Conservation (phyloP, 2,113 vertebrate genomes). For the Myotis yumanensis region DNA sequence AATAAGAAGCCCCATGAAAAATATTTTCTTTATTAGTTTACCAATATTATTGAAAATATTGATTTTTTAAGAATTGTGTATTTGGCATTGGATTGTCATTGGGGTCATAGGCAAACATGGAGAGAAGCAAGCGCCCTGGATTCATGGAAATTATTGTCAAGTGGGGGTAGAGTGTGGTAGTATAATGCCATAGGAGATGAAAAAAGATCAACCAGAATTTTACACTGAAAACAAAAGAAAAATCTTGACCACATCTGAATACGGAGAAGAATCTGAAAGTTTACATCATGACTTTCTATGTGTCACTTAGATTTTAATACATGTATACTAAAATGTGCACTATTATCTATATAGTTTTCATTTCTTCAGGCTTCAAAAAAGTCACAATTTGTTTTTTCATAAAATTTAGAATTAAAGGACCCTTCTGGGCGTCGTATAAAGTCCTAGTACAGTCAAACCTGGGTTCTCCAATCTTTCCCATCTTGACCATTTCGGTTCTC, state of each 20-base stretch:
- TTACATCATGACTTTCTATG: background rate
- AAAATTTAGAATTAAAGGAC: background rate
- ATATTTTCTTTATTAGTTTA: background rate
- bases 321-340: background rate
- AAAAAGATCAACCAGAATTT: background rate
- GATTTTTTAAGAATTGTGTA: background rate
- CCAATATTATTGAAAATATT: background rate
- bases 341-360: background rate
- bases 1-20: background rate
- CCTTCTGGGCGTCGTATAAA: background rate
- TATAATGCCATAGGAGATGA: background rate
- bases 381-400: background rate
- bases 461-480: too few species aligned
- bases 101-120: background rate
- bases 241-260: background rate
- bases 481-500: too few species aligned
- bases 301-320: background rate
- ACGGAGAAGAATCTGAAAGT: background rate
- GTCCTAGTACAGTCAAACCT: background rate
- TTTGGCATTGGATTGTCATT: background rate
- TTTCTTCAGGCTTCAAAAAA: background rate
- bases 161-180: background rate
- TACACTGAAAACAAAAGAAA: background rate
- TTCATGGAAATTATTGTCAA: background rate
- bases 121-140: background rate